These are phyloP conservation scores for Gasterosteus nipponicus DNA, from an alignment of 2,113 vertebrate species.

Conservation along the genomic window DNA sequence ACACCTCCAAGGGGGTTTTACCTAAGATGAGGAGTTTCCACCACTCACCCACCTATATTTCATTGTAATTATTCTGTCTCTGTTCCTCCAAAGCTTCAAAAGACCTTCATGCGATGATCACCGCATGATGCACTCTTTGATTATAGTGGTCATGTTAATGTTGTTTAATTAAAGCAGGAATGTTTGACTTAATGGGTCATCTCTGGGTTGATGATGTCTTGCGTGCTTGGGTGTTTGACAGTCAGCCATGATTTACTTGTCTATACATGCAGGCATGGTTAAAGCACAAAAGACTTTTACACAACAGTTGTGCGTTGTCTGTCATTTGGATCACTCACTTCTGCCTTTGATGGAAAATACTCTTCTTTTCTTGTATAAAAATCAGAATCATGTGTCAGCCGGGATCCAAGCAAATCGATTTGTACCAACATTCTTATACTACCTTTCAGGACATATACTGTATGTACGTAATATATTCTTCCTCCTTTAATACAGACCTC, in stretches of 20 bases:
- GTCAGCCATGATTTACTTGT: slow-evolving; percentile 48
- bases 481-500: slow-evolving; percentile 82
- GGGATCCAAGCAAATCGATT: neutral
- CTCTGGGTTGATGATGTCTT: slow-evolving; percentile 49
- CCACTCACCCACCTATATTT: slow-evolving; percentile 62
- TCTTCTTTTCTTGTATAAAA: slow-evolving; percentile 7
- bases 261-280: slow-evolving; percentile 41
- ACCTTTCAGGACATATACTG: neutral
- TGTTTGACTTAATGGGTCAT: slow-evolving; percentile 54
- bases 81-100: slow-evolving; percentile 66
- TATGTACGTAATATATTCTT: slow-evolving; percentile 19
- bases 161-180: slow-evolving; percentile 62
- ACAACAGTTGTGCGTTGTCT: slow-evolving; percentile 38
- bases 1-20: slow-evolving; percentile 46
- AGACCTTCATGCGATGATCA: slow-evolving; percentile 42
- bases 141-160: slow-evolving; percentile 59
- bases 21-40: slow-evolving; percentile 73
- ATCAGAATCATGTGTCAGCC: neutral
- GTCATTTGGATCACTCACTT: slow-evolving; percentile 39
- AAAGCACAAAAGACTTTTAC: slow-evolving; percentile 43
- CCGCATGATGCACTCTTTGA: slow-evolving; percentile 45
- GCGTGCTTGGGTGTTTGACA: slow-evolving; percentile 48
- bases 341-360: slow-evolving; percentile 22
- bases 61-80: slow-evolving; percentile 72
- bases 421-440: neutral